Base-by-base conservation (phyloP, 2,888 invertebrate species). In the Didymodactylos carnosus region DNA sequence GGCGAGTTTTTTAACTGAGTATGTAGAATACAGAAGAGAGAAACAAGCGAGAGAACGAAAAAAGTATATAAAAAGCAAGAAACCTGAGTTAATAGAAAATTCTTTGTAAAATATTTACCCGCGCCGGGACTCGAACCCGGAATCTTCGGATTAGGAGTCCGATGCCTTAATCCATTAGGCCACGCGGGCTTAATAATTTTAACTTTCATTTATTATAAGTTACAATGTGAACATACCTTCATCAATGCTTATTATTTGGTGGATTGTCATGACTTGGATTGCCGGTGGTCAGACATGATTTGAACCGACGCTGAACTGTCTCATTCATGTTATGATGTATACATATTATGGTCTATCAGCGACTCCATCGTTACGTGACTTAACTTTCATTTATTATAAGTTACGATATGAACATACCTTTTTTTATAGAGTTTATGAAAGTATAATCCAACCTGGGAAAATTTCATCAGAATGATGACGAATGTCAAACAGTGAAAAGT, bases 271-370 rank as follows among this genome's bases (percentile, higher is more conserved):
- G 77, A 79, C 80, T 75, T 82, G 82, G 77, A 81, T 80, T 43
- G 82, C 83, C 16, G 73, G 69, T 72, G 19, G 78, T 78, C 53
- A 79, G 80, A 80, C 81, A 10, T 80, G 79, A 79, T 80, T 81
- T 75, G 80, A 80, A 7, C 90, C 91, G 0, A 89, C 91, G 88
- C 88, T 92, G 40, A 94, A 94, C 85, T 91, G 91, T 75, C 88
- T 88, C 39, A 91, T 94, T 71, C 94, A 94, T 82, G 90, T 94
- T 0, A 86, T 93, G 25, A 94, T 94, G 93, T 94, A 94, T 82
- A 87, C 89, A 0, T 94, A 94, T 84, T 94, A 94, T 81, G 92
- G 90, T 0, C 85, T 94, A 14, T 88, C 92, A 2, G 91, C 91
- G 0, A 86, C 92, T 77, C 91, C 92, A 0, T 79, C 85, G 0